These are phyloP conservation scores for Eupsilia transversa DNA, from an alignment of 2,888 invertebrate species.

Conservation along the genomic window DNA sequence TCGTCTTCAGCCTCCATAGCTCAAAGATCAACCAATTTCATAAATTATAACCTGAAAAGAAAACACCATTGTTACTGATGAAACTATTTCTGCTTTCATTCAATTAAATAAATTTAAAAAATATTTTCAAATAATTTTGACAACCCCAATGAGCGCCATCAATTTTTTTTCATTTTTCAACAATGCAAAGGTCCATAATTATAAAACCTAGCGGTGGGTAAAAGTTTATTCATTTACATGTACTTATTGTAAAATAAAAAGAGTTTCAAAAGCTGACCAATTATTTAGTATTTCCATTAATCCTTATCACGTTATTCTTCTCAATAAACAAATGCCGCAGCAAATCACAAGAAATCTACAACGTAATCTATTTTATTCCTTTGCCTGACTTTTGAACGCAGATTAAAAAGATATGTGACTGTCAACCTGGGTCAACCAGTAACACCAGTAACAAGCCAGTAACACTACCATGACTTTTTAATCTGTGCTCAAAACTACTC, in stretches of 20 bases:
- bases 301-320: not conserved
- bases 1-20: constrained; percentile 69
- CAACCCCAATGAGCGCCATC: constrained; percentile 62
- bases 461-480: no score
- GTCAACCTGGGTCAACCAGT: no score
- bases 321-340: constrained; percentile 10
- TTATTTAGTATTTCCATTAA: constrained; percentile 11
- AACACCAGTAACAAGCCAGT: no score
- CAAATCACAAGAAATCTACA: constrained; percentile 10
- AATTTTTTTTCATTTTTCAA: constrained; percentile 50
- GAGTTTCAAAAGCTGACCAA: constrained; percentile 3
- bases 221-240: not conserved
- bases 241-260: not conserved
- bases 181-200: constrained; percentile 49
- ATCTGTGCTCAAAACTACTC: no score
- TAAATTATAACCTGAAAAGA: constrained; percentile 44
- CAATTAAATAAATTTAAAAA: not conserved
- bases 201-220: constrained; percentile 36
- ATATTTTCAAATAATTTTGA: constrained; percentile 62
- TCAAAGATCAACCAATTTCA: constrained; percentile 26
- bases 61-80: not conserved
- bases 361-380: constrained; percentile 44
- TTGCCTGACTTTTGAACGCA: constrained; percentile 49
- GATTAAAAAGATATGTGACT: constrained; percentile 21
- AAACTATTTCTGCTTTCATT: no score